A percentile compares a stretch with the other conserved stretches of the same genome.
These are phyloP conservation scores for Drosophila melanosoma DNA, from an alignment of 2,888 invertebrate species.

Conservation along the genomic window DNA sequence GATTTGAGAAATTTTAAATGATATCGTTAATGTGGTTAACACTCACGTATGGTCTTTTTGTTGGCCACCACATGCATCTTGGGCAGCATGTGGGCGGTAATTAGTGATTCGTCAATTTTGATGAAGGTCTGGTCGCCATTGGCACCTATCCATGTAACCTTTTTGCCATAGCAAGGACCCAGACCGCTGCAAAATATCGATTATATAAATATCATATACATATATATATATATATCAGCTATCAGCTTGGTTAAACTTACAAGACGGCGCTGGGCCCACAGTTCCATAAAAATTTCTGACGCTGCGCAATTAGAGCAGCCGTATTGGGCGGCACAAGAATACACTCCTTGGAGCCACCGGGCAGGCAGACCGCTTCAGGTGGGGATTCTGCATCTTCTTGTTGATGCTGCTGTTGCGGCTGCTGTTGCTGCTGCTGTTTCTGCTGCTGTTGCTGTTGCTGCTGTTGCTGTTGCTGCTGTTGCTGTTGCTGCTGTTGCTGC, in stretches of 20 bases:
- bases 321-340: conserved; percentile 64
- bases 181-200: conserved; percentile 85
- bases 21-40: not conserved
- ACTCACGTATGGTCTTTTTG: conserved; percentile 91
- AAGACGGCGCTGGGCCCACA: conserved; percentile 84
- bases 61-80: conserved; percentile 96
- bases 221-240: not conserved
- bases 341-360: conserved; percentile 76
- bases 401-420: conserved; percentile 10
- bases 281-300: conserved; percentile 85
- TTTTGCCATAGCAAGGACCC: conserved; percentile 93
- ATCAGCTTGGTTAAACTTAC: conserved; percentile 64
- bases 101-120: conserved; percentile 95
- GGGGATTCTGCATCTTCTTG: conserved; percentile 27
- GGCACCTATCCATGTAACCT: conserved; percentile 97
- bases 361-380: conserved; percentile 51
- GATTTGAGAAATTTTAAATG: not conserved
- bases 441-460: conserved; percentile 51
- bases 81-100: conserved; percentile 94
- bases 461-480: conserved; percentile 10
- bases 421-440: conserved; percentile 21
- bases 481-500: conserved; percentile 36
- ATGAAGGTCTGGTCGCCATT: conserved; percentile 98
- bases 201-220: not conserved
- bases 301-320: conserved; percentile 78